Evolutionary conservation across 2,888 invertebrate genomes (phyloP).

Genomic region (Ophonus ardosiacus): DNA sequence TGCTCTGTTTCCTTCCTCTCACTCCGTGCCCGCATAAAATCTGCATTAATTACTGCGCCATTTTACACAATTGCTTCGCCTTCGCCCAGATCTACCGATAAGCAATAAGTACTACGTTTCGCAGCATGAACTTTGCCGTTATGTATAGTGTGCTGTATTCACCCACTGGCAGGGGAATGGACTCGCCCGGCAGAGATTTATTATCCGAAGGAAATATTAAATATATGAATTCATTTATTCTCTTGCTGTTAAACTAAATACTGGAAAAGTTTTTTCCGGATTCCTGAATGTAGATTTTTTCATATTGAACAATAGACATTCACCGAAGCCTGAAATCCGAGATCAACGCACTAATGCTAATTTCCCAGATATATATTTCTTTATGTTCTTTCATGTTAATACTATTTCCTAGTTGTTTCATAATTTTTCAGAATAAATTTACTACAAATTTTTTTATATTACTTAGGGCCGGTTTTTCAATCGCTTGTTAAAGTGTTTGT

Average conservation of each 20-base stretch:
- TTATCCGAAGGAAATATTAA: slow-evolving; percentile 11
- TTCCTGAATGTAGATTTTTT: too few species aligned
- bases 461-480: too few species aligned
- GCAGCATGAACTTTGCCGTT: slow-evolving; percentile 54
- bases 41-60: slow-evolving; percentile 72
- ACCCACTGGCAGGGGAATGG: slow-evolving; percentile 3
- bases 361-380: too few species aligned
- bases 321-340: too few species aligned
- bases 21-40: slow-evolving; percentile 69
- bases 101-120: slow-evolving; percentile 55
- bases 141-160: slow-evolving; percentile 16
- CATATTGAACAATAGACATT: too few species aligned
- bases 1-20: slow-evolving; percentile 74
- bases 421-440: too few species aligned
- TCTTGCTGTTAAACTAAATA: neutral
- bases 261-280: too few species aligned
- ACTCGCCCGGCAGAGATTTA: slow-evolving; percentile 19
- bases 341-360: too few species aligned
- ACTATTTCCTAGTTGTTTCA: too few species aligned
- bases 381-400: too few species aligned
- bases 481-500: too few species aligned
- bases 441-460: too few species aligned
- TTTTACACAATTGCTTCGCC: slow-evolving; percentile 70
- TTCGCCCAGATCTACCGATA: slow-evolving; percentile 19
- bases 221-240: slow-evolving; percentile 1